phyloP scores from a whole-genome alignment of 2,113 vertebrate species.

The Cyprinus carpio region DNA sequence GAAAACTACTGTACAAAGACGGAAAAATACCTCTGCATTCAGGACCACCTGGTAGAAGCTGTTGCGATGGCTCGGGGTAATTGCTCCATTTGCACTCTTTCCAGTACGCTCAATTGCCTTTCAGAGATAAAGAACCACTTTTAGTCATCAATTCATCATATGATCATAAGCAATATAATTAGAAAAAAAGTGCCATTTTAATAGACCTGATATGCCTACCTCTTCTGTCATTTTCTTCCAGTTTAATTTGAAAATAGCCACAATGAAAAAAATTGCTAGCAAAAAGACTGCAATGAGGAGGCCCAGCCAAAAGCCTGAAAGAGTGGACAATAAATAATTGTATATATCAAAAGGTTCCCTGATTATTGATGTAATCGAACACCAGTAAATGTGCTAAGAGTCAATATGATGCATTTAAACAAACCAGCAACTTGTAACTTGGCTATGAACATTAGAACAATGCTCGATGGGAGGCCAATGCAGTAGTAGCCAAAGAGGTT shows the following conservation, averaged over 20 bases:
- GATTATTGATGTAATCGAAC: neutral
- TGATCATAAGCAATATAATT: neutral
- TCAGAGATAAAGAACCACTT: neutral
- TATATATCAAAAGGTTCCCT: neutral
- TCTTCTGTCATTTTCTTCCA: constrained; percentile 85
- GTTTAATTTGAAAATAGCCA: constrained; percentile 78
- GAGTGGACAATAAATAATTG: neutral
- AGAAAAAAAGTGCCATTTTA: neutral
- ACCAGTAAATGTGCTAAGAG: too few species aligned
- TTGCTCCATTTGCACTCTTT: constrained; percentile 14
- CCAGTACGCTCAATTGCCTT: constrained; percentile 54
- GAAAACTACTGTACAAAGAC: neutral
- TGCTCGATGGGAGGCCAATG: constrained; percentile 76
- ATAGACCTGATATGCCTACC: constrained; percentile 66
- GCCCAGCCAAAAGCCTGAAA: constrained; percentile 86
- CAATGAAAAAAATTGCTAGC: constrained; percentile 77
- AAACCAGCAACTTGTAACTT: constrained; percentile 79
- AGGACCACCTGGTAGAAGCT: constrained; percentile 43
- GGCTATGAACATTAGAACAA: constrained; percentile 79
- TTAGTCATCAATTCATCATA: neutral
- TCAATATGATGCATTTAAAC: neutral
- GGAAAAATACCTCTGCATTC: constrained; percentile 43
- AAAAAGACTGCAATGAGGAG: constrained; percentile 75
- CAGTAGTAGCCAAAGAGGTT: constrained; percentile 80
- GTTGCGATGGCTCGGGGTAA: constrained; percentile 27